Evolutionary conservation across 2,797 vertebrate species (phyloP).

Genomic region (Onychomys torridus): DNA sequence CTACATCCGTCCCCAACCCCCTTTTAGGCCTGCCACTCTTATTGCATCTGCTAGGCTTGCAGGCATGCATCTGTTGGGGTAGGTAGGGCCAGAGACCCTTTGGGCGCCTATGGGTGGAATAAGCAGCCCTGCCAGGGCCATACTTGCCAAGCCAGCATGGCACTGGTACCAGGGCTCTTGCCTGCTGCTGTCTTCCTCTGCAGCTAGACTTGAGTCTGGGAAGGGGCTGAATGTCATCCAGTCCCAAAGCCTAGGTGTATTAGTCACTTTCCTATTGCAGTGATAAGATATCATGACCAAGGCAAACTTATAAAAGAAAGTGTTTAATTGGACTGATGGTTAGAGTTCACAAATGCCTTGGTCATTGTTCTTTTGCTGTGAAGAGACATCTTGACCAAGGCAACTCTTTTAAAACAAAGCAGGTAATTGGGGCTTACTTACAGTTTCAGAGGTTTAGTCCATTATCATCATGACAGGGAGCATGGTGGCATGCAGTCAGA

Average conservation of each 20-base stretch:
- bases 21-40: not conserved
- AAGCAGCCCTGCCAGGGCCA: not conserved
- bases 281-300: not conserved
- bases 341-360: no score
- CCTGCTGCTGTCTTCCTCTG: not conserved
- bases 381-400: not conserved
- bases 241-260: not conserved
- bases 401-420: not conserved
- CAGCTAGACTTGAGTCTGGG: no score
- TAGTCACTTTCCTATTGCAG: not conserved
- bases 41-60: not conserved
- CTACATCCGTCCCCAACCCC: not conserved
- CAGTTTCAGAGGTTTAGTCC: not conserved
- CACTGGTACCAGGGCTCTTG: not conserved
- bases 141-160: not conserved
- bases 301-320: not conserved
- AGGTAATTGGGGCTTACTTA: not conserved
- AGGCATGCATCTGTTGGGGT: not conserved
- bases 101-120: not conserved
- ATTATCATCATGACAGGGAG: not conserved
- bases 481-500: not conserved
- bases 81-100: not conserved
- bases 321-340: not conserved
- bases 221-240: not conserved
- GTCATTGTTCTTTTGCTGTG: not conserved